These are phyloP conservation scores for Globia sparganii DNA, from an alignment of 2,888 invertebrate genomes.

Conservation along the genomic window DNA sequence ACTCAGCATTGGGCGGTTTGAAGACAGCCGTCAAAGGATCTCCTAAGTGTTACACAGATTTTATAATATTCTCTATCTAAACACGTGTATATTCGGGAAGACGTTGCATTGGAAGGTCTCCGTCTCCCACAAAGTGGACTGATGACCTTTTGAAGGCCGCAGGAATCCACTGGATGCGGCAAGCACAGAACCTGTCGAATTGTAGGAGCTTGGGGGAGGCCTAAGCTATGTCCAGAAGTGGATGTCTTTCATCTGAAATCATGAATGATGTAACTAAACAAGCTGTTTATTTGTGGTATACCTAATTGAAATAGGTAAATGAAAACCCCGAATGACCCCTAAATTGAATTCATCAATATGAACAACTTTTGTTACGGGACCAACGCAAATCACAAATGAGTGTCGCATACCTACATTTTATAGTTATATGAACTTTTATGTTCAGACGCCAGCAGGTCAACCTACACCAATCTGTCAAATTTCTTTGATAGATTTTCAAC, in stretches of 20 bases:
- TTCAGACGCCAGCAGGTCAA: too few species aligned
- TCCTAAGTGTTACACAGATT: not conserved
- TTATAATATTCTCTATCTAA: not conserved
- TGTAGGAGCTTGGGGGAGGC: not conserved
- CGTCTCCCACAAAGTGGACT: not conserved
- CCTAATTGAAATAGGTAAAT: too few species aligned
- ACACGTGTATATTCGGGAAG: not conserved
- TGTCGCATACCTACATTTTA: not conserved
- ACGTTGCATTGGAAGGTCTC: not conserved
- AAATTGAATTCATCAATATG: not conserved
- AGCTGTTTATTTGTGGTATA: not conserved
- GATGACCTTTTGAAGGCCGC: not conserved
- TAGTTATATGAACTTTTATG: too few species aligned
- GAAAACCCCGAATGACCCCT: too few species aligned
- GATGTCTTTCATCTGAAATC: not conserved
- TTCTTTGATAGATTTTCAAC: too few species aligned
- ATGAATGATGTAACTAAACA: too few species aligned
- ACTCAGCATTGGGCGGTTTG: not conserved
- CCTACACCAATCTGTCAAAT: too few species aligned
- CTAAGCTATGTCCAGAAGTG: not conserved
- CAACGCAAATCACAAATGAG: too few species aligned
- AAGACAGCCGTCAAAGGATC: not conserved
- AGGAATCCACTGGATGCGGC: not conserved
- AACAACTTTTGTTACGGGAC: too few species aligned
- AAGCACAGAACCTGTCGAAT: not conserved